A percentile compares a stretch with the other conserved stretches of the same genome.
Evolutionary conservation across 2,797 vertebrate genomes (phyloP).

Genomic region (Malurus splendens): DNA sequence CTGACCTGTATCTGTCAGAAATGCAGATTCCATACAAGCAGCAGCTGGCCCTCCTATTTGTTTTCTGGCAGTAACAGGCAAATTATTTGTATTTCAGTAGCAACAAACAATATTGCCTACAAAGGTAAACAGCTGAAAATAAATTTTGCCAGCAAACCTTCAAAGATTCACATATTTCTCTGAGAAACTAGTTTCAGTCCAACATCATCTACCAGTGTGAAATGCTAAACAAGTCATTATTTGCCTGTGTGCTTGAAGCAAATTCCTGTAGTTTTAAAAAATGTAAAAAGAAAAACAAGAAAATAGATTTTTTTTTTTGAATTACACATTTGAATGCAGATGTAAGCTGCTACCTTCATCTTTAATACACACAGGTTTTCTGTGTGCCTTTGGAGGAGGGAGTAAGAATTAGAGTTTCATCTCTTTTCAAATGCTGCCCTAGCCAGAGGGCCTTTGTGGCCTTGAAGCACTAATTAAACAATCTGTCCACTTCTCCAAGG

Average conservation of each 20-base stretch:
- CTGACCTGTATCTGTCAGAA: background rate
- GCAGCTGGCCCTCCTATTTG: background rate
- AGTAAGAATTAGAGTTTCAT: background rate
- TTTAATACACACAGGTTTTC: background rate
- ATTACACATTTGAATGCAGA: background rate
- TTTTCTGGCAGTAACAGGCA: background rate
- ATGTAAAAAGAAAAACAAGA: background rate
- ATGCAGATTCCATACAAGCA: background rate
- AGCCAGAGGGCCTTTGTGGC: slow-evolving; percentile 12
- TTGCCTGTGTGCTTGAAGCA: background rate
- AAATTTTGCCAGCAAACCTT: background rate
- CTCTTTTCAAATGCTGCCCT: background rate
- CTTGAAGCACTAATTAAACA: slow-evolving; percentile 24
- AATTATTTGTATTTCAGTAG: background rate
- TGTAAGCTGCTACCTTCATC: background rate
- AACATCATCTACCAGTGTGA: background rate
- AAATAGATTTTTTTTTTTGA: background rate
- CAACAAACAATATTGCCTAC: background rate
- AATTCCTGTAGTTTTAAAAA: background rate
- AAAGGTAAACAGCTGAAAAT: background rate
- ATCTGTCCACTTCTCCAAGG: background rate
- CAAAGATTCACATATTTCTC: background rate
- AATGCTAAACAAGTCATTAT: background rate
- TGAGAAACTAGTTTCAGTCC: background rate
- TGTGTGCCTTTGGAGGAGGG: background rate